phyloP scores from a whole-genome alignment of 2,113 vertebrate genomes.

The Ctenodactylus gundi region DNA sequence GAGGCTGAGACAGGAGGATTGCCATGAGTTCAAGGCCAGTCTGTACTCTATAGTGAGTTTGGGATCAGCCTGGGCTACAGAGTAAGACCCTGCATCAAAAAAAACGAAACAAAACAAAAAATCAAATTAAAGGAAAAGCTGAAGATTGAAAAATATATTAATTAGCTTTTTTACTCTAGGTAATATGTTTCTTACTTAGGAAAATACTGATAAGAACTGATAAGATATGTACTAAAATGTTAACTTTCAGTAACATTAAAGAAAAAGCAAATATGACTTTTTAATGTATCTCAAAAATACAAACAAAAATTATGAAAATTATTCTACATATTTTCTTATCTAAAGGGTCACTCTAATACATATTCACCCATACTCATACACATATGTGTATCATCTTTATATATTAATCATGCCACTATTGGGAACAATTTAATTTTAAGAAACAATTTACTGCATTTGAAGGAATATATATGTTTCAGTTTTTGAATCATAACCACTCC shows the following conservation, averaged over 20 bases:
- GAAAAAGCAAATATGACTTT: background rate
- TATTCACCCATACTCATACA: background rate
- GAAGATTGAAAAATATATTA: background rate
- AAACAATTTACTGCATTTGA: background rate
- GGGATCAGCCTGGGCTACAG: background rate
- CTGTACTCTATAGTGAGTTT: no score
- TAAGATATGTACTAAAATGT: conserved; percentile 3
- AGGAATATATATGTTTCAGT: background rate
- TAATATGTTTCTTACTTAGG: background rate
- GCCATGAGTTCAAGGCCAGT: no score
- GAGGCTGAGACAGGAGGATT: background rate
- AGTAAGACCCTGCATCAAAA: background rate
- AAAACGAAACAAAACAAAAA: background rate
- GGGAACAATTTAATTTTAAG: background rate
- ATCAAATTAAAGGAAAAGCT: background rate
- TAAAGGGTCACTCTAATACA: background rate
- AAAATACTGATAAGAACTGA: background rate
- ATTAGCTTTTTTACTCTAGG: background rate
- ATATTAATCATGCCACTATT: background rate
- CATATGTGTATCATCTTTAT: background rate
- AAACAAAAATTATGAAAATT: background rate
- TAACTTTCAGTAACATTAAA: background rate
- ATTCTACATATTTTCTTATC: background rate
- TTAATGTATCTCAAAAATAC: background rate
- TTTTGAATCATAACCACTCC: background rate